Evolutionary conservation across 2,797 vertebrate species (phyloP).

Genomic region (Brachymystax lenok): DNA sequence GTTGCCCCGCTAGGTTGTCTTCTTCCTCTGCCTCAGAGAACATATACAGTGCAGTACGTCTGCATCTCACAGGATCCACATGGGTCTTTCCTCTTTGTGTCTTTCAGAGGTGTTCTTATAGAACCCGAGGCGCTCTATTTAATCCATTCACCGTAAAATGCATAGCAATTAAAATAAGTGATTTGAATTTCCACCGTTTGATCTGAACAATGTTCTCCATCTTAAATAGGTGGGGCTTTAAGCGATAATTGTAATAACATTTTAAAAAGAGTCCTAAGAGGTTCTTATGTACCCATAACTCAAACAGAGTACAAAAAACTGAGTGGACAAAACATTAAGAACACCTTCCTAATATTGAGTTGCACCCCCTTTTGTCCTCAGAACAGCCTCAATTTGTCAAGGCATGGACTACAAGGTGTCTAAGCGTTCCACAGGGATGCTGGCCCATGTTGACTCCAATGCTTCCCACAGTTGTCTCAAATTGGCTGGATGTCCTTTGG

Average conservation of each 20-base stretch:
- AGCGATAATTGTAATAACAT: background rate
- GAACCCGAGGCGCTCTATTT: conserved; percentile 46
- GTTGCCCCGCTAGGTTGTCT: background rate
- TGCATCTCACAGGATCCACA: background rate
- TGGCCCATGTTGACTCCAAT: too few species aligned
- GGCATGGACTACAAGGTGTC: too few species aligned
- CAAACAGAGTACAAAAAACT: background rate
- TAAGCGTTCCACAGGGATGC: too few species aligned
- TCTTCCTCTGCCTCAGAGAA: background rate
- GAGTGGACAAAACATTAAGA: background rate
- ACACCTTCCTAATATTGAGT: too few species aligned
- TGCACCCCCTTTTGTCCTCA: too few species aligned
- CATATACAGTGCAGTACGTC: background rate
- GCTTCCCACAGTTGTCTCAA: too few species aligned
- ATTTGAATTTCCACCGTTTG: background rate
- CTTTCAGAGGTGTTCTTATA: conserved; percentile 17
- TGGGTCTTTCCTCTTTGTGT: background rate
- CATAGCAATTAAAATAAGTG: conserved; percentile 34
- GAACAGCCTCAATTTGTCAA: too few species aligned
- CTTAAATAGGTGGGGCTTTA: conserved; percentile 16
- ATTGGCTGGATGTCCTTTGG: too few species aligned
- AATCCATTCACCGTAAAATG: conserved; percentile 12
- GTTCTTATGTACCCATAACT: conserved; percentile 14
- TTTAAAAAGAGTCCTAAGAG: conserved; percentile 26
- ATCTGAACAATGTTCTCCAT: conserved; percentile 15